A percentile compares a stretch with the other conserved stretches of the same genome.
phyloP scores from a whole-genome alignment of 64 coral and sea anemone species.

The Dendrophyllia cribrosa region DNA sequence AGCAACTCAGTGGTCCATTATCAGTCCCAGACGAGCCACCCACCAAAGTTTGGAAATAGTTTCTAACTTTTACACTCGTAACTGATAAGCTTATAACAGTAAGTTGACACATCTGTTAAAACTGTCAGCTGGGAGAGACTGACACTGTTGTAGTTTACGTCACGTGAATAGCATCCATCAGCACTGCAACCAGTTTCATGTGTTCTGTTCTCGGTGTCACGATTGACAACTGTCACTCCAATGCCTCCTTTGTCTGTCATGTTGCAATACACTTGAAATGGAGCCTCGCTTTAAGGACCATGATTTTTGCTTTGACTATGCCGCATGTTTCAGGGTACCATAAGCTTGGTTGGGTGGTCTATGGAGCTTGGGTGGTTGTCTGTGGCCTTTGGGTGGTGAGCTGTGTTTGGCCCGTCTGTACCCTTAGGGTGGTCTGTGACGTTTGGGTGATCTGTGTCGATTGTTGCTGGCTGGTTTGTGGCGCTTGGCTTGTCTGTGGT shows the following conservation, averaged over 20 bases:
- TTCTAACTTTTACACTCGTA: conserved; percentile 10
- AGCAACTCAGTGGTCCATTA: not conserved
- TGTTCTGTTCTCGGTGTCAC: conserved; percentile 3
- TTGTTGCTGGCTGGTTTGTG: not conserved
- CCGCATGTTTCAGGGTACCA: not conserved
- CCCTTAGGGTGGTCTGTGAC: not conserved
- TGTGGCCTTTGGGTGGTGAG: not conserved
- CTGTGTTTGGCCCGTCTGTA: not conserved
- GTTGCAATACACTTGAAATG: conserved; percentile 33
- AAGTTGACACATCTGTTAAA: conserved; percentile 11
- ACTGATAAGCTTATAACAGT: conserved; percentile 50
- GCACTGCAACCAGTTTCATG: not conserved
- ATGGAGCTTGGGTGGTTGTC: not conserved
- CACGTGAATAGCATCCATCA: not conserved
- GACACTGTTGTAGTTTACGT: conserved; percentile 11
- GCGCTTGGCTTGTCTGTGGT: not conserved
- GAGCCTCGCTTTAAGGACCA: not conserved
- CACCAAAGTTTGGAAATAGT: not conserved
- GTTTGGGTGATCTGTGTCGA: not conserved
- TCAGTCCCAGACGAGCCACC: not conserved
- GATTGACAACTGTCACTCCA: conserved; percentile 34
- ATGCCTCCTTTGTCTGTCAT: conserved; percentile 16
- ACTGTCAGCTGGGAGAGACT: conserved; percentile 11
- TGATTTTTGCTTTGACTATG: not conserved
- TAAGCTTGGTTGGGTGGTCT: not conserved